phyloP scores from a whole-genome alignment of 2,888 invertebrate species.

The Scaptomyza caliginosa region DNA sequence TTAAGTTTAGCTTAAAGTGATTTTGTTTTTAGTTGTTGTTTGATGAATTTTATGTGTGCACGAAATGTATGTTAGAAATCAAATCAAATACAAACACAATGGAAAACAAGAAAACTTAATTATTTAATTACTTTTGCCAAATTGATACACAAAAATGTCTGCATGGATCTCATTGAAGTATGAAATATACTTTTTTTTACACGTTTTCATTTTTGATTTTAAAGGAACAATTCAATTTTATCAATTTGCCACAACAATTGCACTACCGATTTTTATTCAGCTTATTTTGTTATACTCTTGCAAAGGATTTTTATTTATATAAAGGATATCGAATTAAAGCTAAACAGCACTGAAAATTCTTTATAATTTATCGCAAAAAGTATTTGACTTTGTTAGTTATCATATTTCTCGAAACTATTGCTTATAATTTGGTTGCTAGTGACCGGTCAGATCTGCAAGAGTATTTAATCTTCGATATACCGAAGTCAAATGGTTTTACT shows the following conservation, averaged over 20 bases:
- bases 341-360: no score
- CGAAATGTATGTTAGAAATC: conserved; percentile 59
- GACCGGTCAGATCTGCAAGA: no score
- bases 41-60: conserved; percentile 73
- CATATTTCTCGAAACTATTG: not conserved
- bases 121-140: conserved; percentile 13
- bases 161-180: conserved; percentile 83
- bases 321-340: no score
- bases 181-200: conserved; percentile 18
- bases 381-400: not conserved
- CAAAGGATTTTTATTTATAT: not conserved
- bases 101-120: conserved; percentile 23
- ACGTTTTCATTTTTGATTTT: not conserved
- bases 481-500: conserved; percentile 6
- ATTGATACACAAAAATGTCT: conserved; percentile 79
- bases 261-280: conserved; percentile 21
- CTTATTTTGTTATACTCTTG: conserved; percentile 9
- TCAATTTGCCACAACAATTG: not conserved
- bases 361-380: not conserved
- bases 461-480: not conserved
- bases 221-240: not conserved
- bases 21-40: conserved; percentile 11
- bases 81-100: conserved; percentile 30
- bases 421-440: not conserved
- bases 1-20: conserved; percentile 42